Percentiles rank a stretch among this genome's conserved stretches.
These are phyloP conservation scores for Leptinotarsa peninsularis DNA, from an alignment of 2,888 invertebrate species.

Conservation along the genomic window DNA sequence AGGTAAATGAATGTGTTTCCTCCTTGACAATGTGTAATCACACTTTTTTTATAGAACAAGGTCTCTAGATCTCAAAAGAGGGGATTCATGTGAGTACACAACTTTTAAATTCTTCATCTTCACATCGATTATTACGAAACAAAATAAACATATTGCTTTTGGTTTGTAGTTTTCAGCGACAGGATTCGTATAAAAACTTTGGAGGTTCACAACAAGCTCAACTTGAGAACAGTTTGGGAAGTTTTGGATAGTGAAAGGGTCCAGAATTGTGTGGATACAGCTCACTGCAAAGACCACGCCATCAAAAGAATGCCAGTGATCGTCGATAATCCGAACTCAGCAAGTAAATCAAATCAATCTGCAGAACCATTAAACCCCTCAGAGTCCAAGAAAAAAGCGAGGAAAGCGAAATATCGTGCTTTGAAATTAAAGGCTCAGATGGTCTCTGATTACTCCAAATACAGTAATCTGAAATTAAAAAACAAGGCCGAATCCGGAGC, in stretches of 20 bases:
- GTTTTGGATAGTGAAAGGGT: conserved; percentile 27
- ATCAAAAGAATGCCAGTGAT: conserved; percentile 4
- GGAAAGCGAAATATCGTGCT: not conserved
- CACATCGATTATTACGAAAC: not conserved
- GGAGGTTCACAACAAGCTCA: conserved; percentile 14
- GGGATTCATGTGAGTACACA: conserved; percentile 16
- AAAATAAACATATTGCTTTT: not conserved
- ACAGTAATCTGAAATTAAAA: not conserved
- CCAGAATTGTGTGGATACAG: not conserved
- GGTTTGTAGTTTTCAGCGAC: conserved; percentile 27
- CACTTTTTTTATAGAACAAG: conserved; percentile 13
- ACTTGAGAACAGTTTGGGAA: conserved; percentile 30
- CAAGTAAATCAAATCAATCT: not conserved
- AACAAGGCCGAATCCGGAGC: not conserved
- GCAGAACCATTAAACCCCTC: not conserved
- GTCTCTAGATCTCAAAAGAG: conserved; percentile 6
- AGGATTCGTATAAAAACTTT: conserved; percentile 15
- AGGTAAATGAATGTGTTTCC: conserved; percentile 30
- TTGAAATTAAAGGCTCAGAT: not conserved
- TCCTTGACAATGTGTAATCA: not conserved
- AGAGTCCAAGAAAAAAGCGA: not conserved
- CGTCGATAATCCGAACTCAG: not conserved
- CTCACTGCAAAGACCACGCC: not conserved
- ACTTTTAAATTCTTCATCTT: not conserved
- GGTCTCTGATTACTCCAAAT: not conserved